These are phyloP conservation scores for Cotesia vestalis DNA, from an alignment of 1,140 invertebrate genomes.

Conservation along the genomic window DNA sequence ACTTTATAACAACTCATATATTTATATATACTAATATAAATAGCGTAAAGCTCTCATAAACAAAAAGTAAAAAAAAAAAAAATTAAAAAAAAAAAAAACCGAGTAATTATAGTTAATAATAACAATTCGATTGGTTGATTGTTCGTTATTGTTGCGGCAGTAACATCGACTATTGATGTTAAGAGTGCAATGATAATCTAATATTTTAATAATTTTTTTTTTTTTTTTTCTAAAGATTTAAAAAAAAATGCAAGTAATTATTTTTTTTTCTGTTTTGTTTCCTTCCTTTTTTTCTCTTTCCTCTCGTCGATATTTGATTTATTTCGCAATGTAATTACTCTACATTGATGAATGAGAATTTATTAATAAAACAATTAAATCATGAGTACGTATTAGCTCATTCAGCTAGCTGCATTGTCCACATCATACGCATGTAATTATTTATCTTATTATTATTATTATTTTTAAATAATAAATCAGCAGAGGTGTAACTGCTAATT, in stretches of 20 bases:
- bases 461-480: neutral
- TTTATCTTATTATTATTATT: neutral
- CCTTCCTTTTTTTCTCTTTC: neutral
- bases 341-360: neutral
- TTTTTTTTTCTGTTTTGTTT: neutral
- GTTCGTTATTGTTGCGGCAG: constrained; percentile 37
- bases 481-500: neutral
- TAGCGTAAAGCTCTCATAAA: constrained; percentile 24
- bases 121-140: constrained; percentile 37
- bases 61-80: constrained; percentile 17
- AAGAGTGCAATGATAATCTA: constrained; percentile 41
- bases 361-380: constrained; percentile 27
- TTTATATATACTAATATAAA: no score
- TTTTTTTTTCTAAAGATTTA: constrained; percentile 2
- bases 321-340: neutral
- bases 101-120: constrained; percentile 54
- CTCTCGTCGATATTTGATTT: neutral
- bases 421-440: constrained; percentile 20
- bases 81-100: constrained; percentile 35
- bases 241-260: neutral
- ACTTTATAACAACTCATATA: constrained; percentile 2
- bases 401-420: constrained; percentile 34
- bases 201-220: neutral
- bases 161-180: constrained; percentile 43
- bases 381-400: constrained; percentile 30